Percentiles rank a stretch among this genome's conserved stretches.
These are phyloP conservation scores for Tyto alba DNA, from an alignment of 2,113 vertebrate species.

Conservation along the genomic window DNA sequence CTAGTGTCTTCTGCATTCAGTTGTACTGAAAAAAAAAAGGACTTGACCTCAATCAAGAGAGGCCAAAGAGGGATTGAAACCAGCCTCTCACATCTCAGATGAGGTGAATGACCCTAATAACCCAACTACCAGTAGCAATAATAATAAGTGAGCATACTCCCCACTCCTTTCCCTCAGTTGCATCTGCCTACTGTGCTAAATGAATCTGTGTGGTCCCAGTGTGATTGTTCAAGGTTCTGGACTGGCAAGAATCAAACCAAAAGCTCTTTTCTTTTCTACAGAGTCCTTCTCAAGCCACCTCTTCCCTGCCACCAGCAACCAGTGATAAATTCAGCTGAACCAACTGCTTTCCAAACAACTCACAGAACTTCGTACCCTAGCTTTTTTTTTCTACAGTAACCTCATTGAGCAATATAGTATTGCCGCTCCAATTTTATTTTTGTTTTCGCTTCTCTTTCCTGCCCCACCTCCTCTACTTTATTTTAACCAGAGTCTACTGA, in stretches of 20 bases:
- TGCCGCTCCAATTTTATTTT: not conserved
- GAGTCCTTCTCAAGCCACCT: not conserved
- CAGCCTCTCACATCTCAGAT: not conserved
- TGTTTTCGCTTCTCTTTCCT: not conserved
- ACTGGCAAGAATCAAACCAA: not conserved
- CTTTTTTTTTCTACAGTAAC: not conserved
- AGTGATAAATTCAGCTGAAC: not conserved
- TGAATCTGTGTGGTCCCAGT: not conserved
- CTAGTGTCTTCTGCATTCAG: not conserved
- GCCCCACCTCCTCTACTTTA: not conserved
- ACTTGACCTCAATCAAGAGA: not conserved
- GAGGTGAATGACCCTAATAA: not conserved
- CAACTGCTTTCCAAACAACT: not conserved
- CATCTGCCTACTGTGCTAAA: not conserved
- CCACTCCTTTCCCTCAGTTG: not conserved
- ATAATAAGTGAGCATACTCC: not conserved
- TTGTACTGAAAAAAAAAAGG: not conserved
- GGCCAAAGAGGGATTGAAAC: not conserved
- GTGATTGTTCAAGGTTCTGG: not conserved
- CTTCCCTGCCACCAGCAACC: not conserved
- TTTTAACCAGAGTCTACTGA: not conserved
- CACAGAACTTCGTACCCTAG: not conserved
- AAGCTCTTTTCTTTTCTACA: not conserved
- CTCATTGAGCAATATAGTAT: not conserved
- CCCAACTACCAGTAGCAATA: fast-evolving